These are phyloP conservation scores for Anguilla megastoma DNA, from an alignment of 2,797 vertebrate species.

Conservation along the genomic window DNA sequence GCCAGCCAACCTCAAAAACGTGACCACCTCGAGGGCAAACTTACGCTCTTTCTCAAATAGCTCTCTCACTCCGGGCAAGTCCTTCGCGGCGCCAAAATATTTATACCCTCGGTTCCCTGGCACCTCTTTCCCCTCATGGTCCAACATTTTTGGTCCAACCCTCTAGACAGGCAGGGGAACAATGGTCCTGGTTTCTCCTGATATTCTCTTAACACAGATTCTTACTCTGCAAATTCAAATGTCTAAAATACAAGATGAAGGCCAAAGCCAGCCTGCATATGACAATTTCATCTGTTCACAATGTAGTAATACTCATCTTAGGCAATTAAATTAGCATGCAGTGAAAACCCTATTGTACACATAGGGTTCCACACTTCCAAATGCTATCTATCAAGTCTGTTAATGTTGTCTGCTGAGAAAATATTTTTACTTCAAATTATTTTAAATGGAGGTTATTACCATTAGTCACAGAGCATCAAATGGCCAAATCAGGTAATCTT, in stretches of 20 bases:
- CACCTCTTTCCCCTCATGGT: conserved; percentile 94
- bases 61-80: conserved; percentile 91
- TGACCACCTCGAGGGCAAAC: conserved; percentile 47
- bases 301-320: background rate
- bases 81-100: conserved; percentile 95
- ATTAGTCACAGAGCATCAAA: background rate
- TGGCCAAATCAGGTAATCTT: background rate
- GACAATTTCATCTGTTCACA: background rate
- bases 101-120: conserved; percentile 96
- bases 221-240: background rate
- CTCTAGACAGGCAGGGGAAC: conserved; percentile 66
- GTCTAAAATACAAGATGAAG: background rate
- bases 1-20: background rate
- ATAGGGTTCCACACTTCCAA: background rate
- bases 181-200: background rate
- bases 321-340: background rate
- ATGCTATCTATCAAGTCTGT: background rate
- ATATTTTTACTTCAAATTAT: background rate
- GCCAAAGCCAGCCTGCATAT: background rate
- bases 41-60: conserved; percentile 95
- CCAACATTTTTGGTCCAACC: conserved; percentile 91
- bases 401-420: background rate
- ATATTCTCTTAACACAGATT: background rate
- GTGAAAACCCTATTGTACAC: background rate
- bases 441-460: background rate